Evolutionary conservation across 2,113 vertebrate genomes (phyloP), one percentile per base, ranked within the genome.

Genomic region (Catharus minimus): DNA sequence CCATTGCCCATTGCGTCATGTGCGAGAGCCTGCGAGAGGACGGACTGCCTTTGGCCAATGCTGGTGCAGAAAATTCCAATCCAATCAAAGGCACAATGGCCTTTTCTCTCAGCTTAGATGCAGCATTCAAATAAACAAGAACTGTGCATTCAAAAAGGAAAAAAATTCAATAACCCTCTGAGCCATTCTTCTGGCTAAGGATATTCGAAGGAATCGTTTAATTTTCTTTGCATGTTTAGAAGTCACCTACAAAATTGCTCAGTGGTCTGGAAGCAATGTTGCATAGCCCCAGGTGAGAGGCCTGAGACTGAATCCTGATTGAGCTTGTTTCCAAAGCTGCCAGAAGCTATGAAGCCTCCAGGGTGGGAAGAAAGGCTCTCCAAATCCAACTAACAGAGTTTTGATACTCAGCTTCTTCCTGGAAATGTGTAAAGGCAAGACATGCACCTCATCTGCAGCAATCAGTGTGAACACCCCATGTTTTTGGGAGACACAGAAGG

Each of bases 141-240:
- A 83, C 53, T 36, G 39, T 57, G 16, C 57, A 58, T 64, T 89
- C 68, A 73, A 64, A 93, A 88, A 77, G 32, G 52, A 93, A 28
- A 82, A 68, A 58, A 26, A 58, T 22, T 89, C 74, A 81, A 68
- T 41, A 32, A 88, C 58, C 78, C 95, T 96, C 91, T 93, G 80
- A 96, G 88, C 75, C 9, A 2, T 82, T 85, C 93, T 92, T 90
- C 88, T 87, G 67, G 91, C 95, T 88, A 93, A 95, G 93, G 80
- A 77, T 72, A 49, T 89, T 92, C 1, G 30, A 92, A 95, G 82
- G 71, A 91, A 88, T 69, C 8, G 0, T 86, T 96, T 96, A 73
- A 95, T 93, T 97, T 95, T 91, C 84, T 94, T 89, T 89, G 85
- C 87, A 94, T 92, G 91, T 94, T 95, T 93, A 71, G 76, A 93